Evolutionary conservation across 35 echinoderm and acorn worm species (phyloP).

Genomic region (Ophiothrix spiculata): DNA sequence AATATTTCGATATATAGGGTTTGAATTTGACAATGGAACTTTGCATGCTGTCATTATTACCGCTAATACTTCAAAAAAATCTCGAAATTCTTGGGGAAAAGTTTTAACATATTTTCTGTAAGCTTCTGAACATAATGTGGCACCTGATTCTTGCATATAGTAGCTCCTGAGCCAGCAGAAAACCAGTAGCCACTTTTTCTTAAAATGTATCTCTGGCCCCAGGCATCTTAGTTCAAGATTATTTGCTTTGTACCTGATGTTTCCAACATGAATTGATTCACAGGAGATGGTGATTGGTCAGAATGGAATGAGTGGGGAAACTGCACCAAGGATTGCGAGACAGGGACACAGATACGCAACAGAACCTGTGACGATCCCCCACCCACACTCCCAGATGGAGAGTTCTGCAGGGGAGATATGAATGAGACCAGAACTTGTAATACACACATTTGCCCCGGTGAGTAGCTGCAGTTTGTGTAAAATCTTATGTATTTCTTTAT

Average conservation of each 20-base stretch:
- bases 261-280: not conserved
- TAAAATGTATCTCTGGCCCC: not conserved
- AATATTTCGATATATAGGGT: too few relatives aligned
- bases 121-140: too few relatives aligned
- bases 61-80: too few relatives aligned
- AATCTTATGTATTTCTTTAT: too few relatives aligned
- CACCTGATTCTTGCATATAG: too few relatives aligned
- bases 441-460: slow-evolving; percentile 72
- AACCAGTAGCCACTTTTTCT: not conserved
- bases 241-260: not conserved
- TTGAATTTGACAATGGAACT: too few relatives aligned
- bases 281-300: slow-evolving; percentile 72
- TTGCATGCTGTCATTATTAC: too few relatives aligned
- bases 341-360: slow-evolving; percentile 36
- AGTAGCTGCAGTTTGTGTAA: too few relatives aligned
- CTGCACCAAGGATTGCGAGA: slow-evolving; percentile 67
- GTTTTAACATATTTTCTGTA: too few relatives aligned
- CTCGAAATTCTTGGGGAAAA: too few relatives aligned
- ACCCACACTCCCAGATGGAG: slow-evolving; percentile 63
- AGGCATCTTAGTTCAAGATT: not conserved
- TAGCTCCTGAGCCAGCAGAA: not conserved
- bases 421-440: slow-evolving; percentile 57
- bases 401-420: slow-evolving; percentile 33
- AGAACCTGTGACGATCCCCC: slow-evolving; percentile 62
- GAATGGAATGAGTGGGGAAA: slow-evolving; percentile 58